Conservation (phyloP, 2,888 invertebrate species). For the Acrobasis consociella region DNA sequence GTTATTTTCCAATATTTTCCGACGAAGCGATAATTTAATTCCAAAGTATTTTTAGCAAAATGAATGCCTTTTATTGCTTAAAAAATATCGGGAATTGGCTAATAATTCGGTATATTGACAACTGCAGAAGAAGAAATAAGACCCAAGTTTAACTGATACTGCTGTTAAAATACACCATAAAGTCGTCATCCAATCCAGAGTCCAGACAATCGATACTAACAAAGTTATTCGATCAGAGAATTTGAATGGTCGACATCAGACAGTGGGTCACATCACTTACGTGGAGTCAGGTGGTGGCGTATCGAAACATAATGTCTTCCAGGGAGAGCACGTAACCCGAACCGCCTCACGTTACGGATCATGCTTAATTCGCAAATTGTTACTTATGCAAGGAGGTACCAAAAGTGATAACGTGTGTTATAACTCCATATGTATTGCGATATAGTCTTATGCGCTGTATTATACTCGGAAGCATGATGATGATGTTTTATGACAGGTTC, state of each 20-base stretch:
- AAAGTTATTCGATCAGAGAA: slow-evolving; percentile 5
- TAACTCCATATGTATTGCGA: neutral
- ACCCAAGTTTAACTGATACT: neutral
- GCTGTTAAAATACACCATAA: neutral
- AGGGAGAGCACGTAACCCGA: slow-evolving; percentile 67
- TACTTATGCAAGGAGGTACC: slow-evolving; percentile 42
- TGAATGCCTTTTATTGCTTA: too few relatives aligned
- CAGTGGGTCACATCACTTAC: slow-evolving; percentile 65
- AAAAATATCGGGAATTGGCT: too few relatives aligned
- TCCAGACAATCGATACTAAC: slow-evolving; percentile 7
- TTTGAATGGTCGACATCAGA: slow-evolving; percentile 18
- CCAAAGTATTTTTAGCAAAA: neutral
- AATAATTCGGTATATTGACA: too few relatives aligned
- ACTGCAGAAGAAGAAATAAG: neutral
- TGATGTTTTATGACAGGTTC: too few relatives aligned
- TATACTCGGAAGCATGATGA: neutral
- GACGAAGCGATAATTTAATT: neutral
- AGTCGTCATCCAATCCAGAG: neutral
- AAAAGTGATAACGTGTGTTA: slow-evolving; percentile 26
- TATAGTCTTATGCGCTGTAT: slow-evolving; percentile 1
- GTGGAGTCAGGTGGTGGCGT: slow-evolving; percentile 58
- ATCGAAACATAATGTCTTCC: slow-evolving; percentile 73
- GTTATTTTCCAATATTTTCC: too few relatives aligned
- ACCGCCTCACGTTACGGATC: slow-evolving; percentile 54
- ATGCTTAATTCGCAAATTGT: slow-evolving; percentile 50